Evolutionary conservation across 1,140 invertebrate species (phyloP).

Genomic region (Drosophila ogumai): DNA sequence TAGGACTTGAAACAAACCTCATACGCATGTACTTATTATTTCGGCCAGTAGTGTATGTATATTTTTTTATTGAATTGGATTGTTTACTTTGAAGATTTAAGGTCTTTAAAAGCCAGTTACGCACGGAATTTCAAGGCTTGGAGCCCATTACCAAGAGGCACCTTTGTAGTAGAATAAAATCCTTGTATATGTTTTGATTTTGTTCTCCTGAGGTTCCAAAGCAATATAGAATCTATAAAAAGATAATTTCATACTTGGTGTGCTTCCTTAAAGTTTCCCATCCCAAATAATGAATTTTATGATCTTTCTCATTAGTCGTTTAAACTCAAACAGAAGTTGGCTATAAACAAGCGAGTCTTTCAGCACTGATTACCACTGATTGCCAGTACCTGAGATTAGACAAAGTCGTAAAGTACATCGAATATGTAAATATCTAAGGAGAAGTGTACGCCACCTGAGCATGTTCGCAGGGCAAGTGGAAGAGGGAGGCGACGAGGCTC

Average conservation of each 20-base stretch:
- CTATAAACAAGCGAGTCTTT: constrained; percentile 7
- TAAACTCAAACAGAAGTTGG: neutral
- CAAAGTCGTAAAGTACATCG: constrained; percentile 58
- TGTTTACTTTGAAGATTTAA: neutral
- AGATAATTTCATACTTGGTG: neutral
- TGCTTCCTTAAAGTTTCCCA: neutral
- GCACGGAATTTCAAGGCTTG: neutral
- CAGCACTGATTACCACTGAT: constrained; percentile 30
- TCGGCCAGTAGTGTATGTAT: too few relatives aligned
- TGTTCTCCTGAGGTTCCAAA: too few relatives aligned
- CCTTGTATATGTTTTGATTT: neutral
- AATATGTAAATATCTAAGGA: constrained; percentile 56
- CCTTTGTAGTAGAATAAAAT: too few relatives aligned
- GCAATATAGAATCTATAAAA: neutral
- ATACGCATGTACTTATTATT: too few relatives aligned
- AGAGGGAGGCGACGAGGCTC: neutral
- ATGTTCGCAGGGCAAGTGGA: constrained; percentile 4
- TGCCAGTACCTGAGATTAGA: constrained; percentile 31
- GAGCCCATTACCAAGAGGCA: too few relatives aligned
- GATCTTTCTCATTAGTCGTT: neutral
- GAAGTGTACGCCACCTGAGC: constrained; percentile 39
- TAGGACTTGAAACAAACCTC: too few relatives aligned
- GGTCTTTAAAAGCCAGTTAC: neutral
- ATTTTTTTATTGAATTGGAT: too few relatives aligned
- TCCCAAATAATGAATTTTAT: neutral